phyloP scores from a whole-genome alignment of 2,888 invertebrate genomes.

The Mesorhabditis sp. region DNA sequence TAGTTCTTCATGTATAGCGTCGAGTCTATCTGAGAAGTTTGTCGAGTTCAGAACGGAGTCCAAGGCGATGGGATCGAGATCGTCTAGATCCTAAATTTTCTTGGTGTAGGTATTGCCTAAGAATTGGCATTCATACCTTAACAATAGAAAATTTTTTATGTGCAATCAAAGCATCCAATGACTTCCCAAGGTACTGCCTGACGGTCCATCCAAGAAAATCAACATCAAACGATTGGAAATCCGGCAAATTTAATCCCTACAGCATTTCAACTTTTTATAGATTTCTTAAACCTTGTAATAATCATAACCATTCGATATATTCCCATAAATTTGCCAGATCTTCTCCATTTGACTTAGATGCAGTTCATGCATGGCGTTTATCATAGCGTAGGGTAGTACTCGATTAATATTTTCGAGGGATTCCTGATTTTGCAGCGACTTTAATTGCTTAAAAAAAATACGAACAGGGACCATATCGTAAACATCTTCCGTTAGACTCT shows the following conservation, averaged over 20 bases:
- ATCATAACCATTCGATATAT: background rate
- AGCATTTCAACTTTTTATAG: background rate
- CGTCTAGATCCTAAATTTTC: background rate
- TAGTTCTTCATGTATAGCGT: conserved; percentile 3
- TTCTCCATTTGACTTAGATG: background rate
- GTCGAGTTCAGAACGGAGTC: background rate
- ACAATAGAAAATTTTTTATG: background rate
- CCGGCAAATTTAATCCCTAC: background rate
- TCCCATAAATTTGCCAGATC: background rate
- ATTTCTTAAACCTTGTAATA: background rate
- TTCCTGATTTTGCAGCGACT: background rate
- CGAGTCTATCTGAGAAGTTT: background rate
- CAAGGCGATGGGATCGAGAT: background rate
- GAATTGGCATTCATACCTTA: background rate
- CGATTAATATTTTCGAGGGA: background rate
- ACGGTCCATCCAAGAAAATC: background rate
- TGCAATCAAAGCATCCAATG: background rate
- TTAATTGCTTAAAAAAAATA: background rate
- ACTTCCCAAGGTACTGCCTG: background rate
- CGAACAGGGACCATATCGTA: background rate
- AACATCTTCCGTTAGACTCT: background rate
- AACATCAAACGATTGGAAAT: background rate
- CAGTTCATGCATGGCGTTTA: background rate
- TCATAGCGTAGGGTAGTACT: background rate
- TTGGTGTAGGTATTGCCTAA: background rate